phyloP scores from a whole-genome alignment of 2,797 vertebrate species.

The Sparus aurata region DNA sequence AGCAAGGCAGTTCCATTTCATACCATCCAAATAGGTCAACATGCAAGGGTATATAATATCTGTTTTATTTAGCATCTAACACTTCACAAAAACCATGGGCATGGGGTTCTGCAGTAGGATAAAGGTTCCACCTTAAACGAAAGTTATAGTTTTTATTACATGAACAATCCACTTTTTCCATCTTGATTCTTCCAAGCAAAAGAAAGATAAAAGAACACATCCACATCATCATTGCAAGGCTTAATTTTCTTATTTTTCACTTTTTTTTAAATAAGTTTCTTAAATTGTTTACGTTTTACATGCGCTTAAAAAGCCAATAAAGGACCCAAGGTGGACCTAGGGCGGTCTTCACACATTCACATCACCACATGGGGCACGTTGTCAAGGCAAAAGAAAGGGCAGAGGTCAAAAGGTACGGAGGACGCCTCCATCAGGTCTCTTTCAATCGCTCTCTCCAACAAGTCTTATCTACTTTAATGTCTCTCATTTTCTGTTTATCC shows the following conservation, averaged over 20 bases:
- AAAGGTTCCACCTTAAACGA: slow-evolving; percentile 89
- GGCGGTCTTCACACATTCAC: slow-evolving; percentile 91
- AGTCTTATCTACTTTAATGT: slow-evolving; percentile 66
- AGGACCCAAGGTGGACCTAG: slow-evolving; percentile 87
- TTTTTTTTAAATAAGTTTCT: slow-evolving; percentile 85
- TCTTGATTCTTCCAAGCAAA: slow-evolving; percentile 89
- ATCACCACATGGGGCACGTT: slow-evolving; percentile 92
- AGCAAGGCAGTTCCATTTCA: slow-evolving; percentile 89
- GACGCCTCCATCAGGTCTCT: slow-evolving; percentile 80
- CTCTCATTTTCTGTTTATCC: slow-evolving; percentile 57
- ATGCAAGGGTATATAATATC: slow-evolving; percentile 89
- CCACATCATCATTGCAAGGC: slow-evolving; percentile 91
- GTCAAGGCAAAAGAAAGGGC: slow-evolving; percentile 91
- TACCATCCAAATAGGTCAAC: slow-evolving; percentile 88
- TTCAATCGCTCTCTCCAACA: slow-evolving; percentile 75
- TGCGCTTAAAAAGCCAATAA: slow-evolving; percentile 92
- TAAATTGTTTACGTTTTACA: slow-evolving; percentile 90
- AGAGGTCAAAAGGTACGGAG: slow-evolving; percentile 86
- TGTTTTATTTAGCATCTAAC: slow-evolving; percentile 84
- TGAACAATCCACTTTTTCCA: slow-evolving; percentile 85
- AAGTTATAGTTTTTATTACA: slow-evolving; percentile 85
- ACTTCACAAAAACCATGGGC: slow-evolving; percentile 83
- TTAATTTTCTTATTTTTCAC: slow-evolving; percentile 85
- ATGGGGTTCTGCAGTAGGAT: slow-evolving; percentile 78
- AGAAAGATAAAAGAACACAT: slow-evolving; percentile 90